Percentiles rank a stretch among this genome's conserved stretches.
phyloP scores from a whole-genome alignment of 2,113 vertebrate species.

The Chaetura pelagica region DNA sequence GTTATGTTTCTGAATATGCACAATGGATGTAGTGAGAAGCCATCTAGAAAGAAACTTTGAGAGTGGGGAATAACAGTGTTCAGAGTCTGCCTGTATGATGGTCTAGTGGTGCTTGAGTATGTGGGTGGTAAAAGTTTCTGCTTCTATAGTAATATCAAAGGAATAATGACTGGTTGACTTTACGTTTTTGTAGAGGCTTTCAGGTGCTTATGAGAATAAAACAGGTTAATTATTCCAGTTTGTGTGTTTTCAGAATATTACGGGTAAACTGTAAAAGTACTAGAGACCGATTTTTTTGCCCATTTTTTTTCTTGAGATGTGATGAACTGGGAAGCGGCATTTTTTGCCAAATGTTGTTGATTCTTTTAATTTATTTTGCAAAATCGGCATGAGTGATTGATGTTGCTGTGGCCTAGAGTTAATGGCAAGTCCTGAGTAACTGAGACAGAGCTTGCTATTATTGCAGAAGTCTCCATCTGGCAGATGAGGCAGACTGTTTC shows the following conservation, averaged over 20 bases:
- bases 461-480: not conserved
- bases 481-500: not conserved
- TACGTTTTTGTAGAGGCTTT: not conserved
- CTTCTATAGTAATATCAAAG: not conserved
- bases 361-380: not conserved
- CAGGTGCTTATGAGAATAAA: not conserved
- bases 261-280: not conserved
- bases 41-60: not conserved
- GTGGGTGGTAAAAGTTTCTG: not conserved
- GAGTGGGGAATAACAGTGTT: not conserved
- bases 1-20: not conserved
- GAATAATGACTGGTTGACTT: not conserved
- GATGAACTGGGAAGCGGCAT: not conserved
- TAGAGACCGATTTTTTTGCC: not conserved
- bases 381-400: fast-evolving
- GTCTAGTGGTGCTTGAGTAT: fast-evolving
- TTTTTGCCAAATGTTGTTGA: not conserved
- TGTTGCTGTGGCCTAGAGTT: not conserved
- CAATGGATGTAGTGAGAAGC: not conserved
- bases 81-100: not conserved
- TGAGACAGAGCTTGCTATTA: not conserved
- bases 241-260: not conserved
- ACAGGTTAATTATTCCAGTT: not conserved
- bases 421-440: not conserved
- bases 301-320: not conserved